Base-by-base conservation (phyloP, 30 jellyfish, hydroid and myxozoan species). In the Aurelia coerulea region DNA sequence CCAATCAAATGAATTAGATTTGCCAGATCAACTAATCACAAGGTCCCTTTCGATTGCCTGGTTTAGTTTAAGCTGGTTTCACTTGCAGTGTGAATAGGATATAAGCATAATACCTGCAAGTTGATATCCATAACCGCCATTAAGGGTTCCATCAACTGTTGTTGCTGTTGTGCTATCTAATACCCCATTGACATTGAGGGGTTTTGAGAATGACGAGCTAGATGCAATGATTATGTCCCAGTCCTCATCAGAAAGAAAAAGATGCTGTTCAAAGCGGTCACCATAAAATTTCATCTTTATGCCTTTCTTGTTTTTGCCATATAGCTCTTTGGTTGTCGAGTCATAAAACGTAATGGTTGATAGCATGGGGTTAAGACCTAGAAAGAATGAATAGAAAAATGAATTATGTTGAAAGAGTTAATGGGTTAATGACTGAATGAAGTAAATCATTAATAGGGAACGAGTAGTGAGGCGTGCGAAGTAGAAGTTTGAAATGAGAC, bases 281-380 rank as follows among this genome's bases (percentile, higher is more conserved):
- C 82, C 82, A 31, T 35, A 41, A 17, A 72, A 32, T 41, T 72
- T 72, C 66, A 72, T 35, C 11, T 32, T 5, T 16, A 62, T 12
- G 37, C 82, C 82, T 23, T 19, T 18, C 50, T 34, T 17, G 65
- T 72, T 17, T 12, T 31, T n/a, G 18, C 82, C 82, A 41, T 72
- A 72, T 15, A 72, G 42, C 37, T 32, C 82, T 50, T 41, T 34
- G n/a, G 50, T 29, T 19, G 46, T 31, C 3, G 82, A 42, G 34
- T 72, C 82, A 41, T 72, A 72, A 62, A 32, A 72, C 35, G 66
- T 23, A 12, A 72, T 72, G 29, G 37, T 72, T 14, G 65, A 15
- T 31, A 72, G n/a, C 82, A 32, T 72, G 12, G 65, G 34, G 50
- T 19, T 16, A 35, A 72, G 82, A 50, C 82, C 82, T 72, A 13